Evolutionary conservation across 2,888 invertebrate species (phyloP), one percentile per base, ranked within the genome.

Genomic region (Orchesella flavescens): DNA sequence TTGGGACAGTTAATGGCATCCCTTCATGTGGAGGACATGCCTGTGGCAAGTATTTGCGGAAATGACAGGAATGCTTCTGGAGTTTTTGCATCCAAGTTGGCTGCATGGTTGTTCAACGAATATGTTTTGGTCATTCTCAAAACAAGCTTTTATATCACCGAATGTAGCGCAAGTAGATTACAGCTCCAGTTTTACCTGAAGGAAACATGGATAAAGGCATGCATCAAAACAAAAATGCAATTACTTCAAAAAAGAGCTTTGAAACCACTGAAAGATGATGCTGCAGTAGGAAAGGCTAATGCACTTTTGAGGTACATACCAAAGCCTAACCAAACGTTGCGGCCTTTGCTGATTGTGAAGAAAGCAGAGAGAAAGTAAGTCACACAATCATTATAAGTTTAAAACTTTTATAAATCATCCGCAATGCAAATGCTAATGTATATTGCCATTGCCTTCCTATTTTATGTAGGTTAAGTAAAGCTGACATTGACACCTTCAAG

Each of bases 61-160:
- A 24, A 21, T 12, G 57, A 80, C 13, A 12, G 63, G 3, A 34
- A 69, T 53, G 1, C 23, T 0, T 3, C 15, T 12, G 44, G 43
- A 73, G 59, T 15, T 23, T 77, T 77, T 21, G 34, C 61, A 1
- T 78, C 87, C 0, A 83, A 83, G 53, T 23, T 84, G 53, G 72
- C 81, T 1, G 21, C 12, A 9, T 87, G 87, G 87, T 15, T 87
- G 0, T 85, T 84, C 23, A 46, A 17, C 15, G 57, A 85, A 1
- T 87, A 83, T 24, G 65, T 87, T 19, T 17, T 85, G 19, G 59
- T 55, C 1, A 59, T 87, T 0, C 49, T 87, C 12, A 66, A 53
- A 63, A 78, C 55, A 4, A 68, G 83, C n/a, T 87, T 86, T 65
- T 87, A 87, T 53, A 81, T 82, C 10, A 87, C 87, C 0, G 87